Conservation (phyloP, 2,797 vertebrate genomes). For the Enteromius fasciolatus region DNA sequence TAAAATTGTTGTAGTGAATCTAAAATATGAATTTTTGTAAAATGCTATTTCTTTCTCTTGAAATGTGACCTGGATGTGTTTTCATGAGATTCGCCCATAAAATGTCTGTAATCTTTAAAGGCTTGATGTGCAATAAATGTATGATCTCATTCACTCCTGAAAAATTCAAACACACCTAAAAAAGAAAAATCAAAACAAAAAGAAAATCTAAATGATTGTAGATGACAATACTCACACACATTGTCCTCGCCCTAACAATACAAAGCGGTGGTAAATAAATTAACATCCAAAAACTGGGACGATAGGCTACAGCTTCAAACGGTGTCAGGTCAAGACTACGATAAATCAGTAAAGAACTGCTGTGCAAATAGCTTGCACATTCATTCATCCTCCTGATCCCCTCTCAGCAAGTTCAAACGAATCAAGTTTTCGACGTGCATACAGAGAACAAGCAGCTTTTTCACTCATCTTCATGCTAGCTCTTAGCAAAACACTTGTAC, state of each 20-base stretch:
- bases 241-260: conserved; percentile 42
- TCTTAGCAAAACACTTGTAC: conserved; percentile 72
- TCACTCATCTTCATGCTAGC: conserved; percentile 61
- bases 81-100: neutral
- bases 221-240: conserved; percentile 26
- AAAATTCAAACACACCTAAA: neutral
- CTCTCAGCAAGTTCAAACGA: conserved; percentile 27
- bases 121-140: conserved; percentile 37
- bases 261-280: conserved; percentile 47
- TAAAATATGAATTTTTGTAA: neutral
- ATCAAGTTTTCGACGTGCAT: conserved; percentile 49
- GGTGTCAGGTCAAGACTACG: conserved; percentile 30
- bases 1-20: neutral
- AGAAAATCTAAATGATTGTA: conserved; percentile 25
- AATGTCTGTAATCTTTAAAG: conserved; percentile 35
- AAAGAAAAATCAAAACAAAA: neutral
- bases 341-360: conserved; percentile 26
- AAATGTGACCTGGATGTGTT: conserved; percentile 7
- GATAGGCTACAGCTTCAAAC: conserved; percentile 37
- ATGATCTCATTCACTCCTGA: conserved; percentile 20
- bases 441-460: conserved; percentile 47
- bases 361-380: conserved; percentile 49
- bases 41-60: neutral
- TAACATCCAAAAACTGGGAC: conserved; percentile 42
- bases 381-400: conserved; percentile 33